Evolutionary conservation across 2,797 vertebrate genomes (phyloP).

Genomic region (Falco berigora): DNA sequence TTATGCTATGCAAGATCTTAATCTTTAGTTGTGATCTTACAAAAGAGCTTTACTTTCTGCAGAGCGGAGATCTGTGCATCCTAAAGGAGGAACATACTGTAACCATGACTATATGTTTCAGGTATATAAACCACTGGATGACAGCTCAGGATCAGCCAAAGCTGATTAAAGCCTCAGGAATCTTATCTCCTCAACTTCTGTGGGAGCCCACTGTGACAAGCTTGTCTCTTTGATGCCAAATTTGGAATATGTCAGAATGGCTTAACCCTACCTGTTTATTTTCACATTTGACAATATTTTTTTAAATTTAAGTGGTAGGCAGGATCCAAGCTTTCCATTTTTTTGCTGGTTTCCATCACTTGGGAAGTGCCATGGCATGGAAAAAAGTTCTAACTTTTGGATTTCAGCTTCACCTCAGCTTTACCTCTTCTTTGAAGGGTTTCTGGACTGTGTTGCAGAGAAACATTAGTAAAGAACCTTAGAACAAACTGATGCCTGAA

Average conservation of each 20-base stretch:
- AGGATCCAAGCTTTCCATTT: background rate
- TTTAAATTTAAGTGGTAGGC: background rate
- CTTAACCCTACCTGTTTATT: slow-evolving; percentile 28
- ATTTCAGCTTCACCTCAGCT: background rate
- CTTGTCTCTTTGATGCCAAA: slow-evolving; percentile 38
- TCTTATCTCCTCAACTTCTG: slow-evolving; percentile 19
- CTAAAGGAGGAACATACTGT: background rate
- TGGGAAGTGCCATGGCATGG: background rate
- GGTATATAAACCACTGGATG: slow-evolving; percentile 5
- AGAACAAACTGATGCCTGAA: background rate
- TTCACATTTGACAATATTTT: slow-evolving; percentile 9
- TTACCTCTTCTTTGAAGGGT: background rate
- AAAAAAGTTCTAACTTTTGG: background rate
- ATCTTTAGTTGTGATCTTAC: slow-evolving; percentile 15
- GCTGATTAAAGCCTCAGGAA: slow-evolving; percentile 35
- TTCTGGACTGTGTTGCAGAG: background rate
- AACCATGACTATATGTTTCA: slow-evolving; percentile 9
- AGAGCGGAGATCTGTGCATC: background rate
- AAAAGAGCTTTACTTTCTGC: slow-evolving; percentile 7
- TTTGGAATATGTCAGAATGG: slow-evolving; percentile 11
- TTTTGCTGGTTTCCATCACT: background rate
- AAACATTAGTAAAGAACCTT: background rate
- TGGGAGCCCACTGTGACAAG: slow-evolving; percentile 18
- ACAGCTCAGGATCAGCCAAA: slow-evolving; percentile 43
- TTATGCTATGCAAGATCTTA: background rate